Evolutionary conservation across 2,113 vertebrate genomes (phyloP).

Genomic region (Psammodynastes pulverulentus): DNA sequence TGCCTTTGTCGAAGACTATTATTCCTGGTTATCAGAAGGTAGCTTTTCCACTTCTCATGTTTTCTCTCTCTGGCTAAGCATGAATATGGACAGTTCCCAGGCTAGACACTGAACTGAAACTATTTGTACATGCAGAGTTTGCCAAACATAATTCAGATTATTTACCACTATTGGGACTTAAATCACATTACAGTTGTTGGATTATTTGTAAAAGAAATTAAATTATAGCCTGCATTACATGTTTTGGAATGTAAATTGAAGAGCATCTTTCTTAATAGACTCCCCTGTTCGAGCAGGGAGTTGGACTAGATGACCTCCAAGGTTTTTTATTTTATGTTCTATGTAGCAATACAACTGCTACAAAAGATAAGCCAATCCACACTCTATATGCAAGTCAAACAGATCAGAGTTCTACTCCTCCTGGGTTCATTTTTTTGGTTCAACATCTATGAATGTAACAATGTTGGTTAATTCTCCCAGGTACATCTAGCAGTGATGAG

Average conservation of each 20-base stretch:
- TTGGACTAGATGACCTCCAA: neutral
- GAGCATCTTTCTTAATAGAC: slow-evolving; percentile 42
- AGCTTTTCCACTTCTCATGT: neutral
- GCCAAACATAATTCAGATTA: neutral
- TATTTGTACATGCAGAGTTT: neutral
- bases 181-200: slow-evolving; percentile 28
- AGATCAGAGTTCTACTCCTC: slow-evolving; percentile 20
- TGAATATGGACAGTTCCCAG: neutral
- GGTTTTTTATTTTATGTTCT: neutral
- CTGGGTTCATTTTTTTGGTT: slow-evolving; percentile 38
- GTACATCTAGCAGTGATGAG: slow-evolving; percentile 22
- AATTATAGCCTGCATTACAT: slow-evolving; percentile 46
- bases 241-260: slow-evolving; percentile 48
- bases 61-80: neutral
- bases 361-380: slow-evolving; percentile 42
- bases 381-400: slow-evolving; percentile 46
- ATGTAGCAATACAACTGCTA: slow-evolving; percentile 33
- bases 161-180: slow-evolving; percentile 42
- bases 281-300: neutral
- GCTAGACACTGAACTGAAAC: neutral
- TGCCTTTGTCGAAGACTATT: neutral
- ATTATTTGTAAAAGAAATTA: slow-evolving; percentile 52
- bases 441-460: slow-evolving; percentile 22
- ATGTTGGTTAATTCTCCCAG: slow-evolving; percentile 48
- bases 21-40: neutral